Evolutionary conservation across 2,113 vertebrate species (phyloP).

Genomic region (Crotalus helleri): DNA sequence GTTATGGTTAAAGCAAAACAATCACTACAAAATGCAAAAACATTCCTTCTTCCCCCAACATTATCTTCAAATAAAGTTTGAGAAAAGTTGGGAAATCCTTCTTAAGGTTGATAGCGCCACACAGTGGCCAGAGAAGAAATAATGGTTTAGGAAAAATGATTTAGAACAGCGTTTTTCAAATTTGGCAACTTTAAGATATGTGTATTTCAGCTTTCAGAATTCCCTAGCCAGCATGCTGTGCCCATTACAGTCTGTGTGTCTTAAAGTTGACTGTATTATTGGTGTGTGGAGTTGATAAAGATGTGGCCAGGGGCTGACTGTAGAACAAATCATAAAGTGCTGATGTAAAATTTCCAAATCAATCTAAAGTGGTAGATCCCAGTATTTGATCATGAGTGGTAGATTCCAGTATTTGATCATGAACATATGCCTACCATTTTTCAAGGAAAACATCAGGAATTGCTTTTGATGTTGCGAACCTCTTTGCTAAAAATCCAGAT

Average conservation of each 20-base stretch:
- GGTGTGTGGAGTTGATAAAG: not conserved
- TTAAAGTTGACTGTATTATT: not conserved
- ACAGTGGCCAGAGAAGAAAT: conserved; percentile 64
- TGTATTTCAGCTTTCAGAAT: not conserved
- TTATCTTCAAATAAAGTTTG: not conserved
- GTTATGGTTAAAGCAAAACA: not conserved
- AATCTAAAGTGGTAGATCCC: not conserved
- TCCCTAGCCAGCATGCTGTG: not conserved
- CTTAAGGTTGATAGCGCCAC: conserved; percentile 69
- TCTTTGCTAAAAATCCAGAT: not conserved
- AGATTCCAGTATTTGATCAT: not conserved
- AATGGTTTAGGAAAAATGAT: not conserved
- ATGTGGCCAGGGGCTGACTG: not conserved
- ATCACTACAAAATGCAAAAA: not conserved
- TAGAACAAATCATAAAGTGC: not conserved
- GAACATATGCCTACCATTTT: not conserved
- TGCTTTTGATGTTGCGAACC: not conserved
- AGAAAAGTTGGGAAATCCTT: conserved; percentile 20
- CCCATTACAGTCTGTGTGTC: not conserved
- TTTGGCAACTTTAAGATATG: not conserved
- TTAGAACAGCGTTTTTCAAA: not conserved
- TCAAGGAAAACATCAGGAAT: not conserved
- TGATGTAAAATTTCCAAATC: not conserved
- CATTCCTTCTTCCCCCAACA: not conserved
- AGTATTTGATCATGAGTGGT: not conserved